Evolutionary conservation across 2,888 invertebrate species (phyloP).

Genomic region (Odiellus spinosus): DNA sequence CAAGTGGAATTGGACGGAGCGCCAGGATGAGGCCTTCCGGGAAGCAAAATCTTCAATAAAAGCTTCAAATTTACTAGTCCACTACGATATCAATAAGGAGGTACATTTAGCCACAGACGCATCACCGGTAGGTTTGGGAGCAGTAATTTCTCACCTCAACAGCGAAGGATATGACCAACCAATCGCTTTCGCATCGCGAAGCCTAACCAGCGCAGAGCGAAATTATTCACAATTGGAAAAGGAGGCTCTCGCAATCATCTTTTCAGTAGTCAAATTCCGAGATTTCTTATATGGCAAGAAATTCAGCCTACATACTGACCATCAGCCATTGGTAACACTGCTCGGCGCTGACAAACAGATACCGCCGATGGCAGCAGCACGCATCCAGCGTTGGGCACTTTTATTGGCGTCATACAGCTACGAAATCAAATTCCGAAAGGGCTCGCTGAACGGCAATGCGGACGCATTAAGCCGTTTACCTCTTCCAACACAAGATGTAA

Average conservation of each 20-base stretch:
- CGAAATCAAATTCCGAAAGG: constrained; percentile 23
- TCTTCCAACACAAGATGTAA: not conserved
- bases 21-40: too few relatives aligned
- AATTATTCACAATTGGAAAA: too few relatives aligned
- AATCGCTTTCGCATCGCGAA: too few relatives aligned
- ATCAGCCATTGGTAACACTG: constrained; percentile 27
- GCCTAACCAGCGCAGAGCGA: too few relatives aligned
- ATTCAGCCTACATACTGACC: constrained; percentile 31
- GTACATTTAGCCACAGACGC: too few relatives aligned
- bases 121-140: too few relatives aligned
- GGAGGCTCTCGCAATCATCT: constrained; percentile 28
- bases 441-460: constrained; percentile 24
- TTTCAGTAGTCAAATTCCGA: constrained; percentile 29
- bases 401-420: constrained; percentile 26
- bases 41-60: too few relatives aligned
- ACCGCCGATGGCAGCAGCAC: constrained; percentile 22
- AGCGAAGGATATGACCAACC: too few relatives aligned
- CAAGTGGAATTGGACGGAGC: too few relatives aligned
- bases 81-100: too few relatives aligned
- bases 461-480: constrained; percentile 24
- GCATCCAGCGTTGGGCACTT: constrained; percentile 23
- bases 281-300: constrained; percentile 27
- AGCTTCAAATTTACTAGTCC: too few relatives aligned
- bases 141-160: too few relatives aligned
- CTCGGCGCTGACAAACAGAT: constrained; percentile 7